Evolutionary conservation across 1,140 invertebrate genomes (phyloP), one percentile per base, ranked within the genome.

Genomic region (Hycleus phaleratus): DNA sequence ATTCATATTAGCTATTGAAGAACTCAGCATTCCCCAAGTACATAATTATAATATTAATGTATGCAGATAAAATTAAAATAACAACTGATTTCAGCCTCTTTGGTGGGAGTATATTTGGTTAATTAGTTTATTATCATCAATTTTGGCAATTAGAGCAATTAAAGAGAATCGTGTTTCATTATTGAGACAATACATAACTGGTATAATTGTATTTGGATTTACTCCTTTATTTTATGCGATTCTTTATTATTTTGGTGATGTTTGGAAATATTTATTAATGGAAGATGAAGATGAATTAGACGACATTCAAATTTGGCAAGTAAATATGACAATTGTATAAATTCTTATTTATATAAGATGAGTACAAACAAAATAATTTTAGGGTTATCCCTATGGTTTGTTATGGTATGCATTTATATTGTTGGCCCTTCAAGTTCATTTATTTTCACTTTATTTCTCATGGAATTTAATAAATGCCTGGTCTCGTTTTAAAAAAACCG

Each of bases 21-120:
- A 95, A 74, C 77, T 96, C 62, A 87, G 91, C 78, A 85, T 97
- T 74, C 95, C 94, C 65, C 86, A 89, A 78, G 88, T 91, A 79
- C 77, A 55, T 58, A 38, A 24, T 50, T 11, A 32, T 10, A 26
- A 9, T 46, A 38, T 26, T 38, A 46, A 38, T 26, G 26, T 2
- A 24, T 26, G n/a, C 11, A 9, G 3, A n/a, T 48, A 26, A 8
- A 26, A 48, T 42, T 9, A 9, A 52, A 45, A 5, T 53, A 38
- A 46, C 63, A 58, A 63, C 64, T 56, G 68, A 60, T 80, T 77
- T 57, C 70, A 90, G 84, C 90, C 92, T 26, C 72, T 91, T 26
- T 82, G 84, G 75, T 98, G 95, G 94, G 94, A 98, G 77, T 97
- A 94, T 72, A 82, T 92, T 61, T 98, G 95, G 95, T 86, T 90